A percentile compares a stretch with the other conserved stretches of the same genome.
These are phyloP conservation scores for Montifringilla adamsi DNA, from an alignment of 2,113 vertebrate species.

Conservation along the genomic window DNA sequence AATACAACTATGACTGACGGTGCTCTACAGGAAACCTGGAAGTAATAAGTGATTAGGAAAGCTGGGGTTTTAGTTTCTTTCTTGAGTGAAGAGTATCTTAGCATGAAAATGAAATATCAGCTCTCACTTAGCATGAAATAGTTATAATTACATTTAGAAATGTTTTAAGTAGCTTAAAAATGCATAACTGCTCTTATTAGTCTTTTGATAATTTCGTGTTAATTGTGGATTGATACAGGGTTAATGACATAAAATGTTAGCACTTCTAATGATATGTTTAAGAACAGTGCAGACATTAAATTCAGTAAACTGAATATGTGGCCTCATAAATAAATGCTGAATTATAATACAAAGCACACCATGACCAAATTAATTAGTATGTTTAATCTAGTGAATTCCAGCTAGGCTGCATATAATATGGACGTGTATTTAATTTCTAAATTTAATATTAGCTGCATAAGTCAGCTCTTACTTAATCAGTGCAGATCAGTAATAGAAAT, in stretches of 20 bases:
- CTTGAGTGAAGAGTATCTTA: background rate
- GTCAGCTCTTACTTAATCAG: slow-evolving; percentile 3
- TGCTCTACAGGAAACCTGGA: background rate
- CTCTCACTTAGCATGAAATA: background rate
- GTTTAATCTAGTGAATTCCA: slow-evolving; percentile 59
- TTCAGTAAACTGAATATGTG: slow-evolving; percentile 7
- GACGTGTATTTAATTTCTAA: slow-evolving; percentile 53
- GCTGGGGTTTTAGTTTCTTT: background rate
- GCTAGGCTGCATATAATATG: slow-evolving; percentile 18
- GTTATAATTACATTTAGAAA: background rate
- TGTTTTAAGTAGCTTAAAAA: slow-evolving; percentile 8
- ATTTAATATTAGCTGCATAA: slow-evolving; percentile 40
- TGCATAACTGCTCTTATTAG: background rate
- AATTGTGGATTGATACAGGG: background rate
- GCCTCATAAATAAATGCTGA: slow-evolving; percentile 41
- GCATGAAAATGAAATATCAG: background rate
- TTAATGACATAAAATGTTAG: slow-evolving; percentile 13
- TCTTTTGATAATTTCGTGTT: slow-evolving; percentile 17
- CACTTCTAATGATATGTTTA: slow-evolving; percentile 38
- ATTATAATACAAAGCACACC: slow-evolving; percentile 54
- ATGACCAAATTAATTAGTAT: slow-evolving; percentile 54
- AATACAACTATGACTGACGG: background rate
- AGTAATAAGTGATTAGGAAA: background rate
- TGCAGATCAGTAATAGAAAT: background rate
- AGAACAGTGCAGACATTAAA: slow-evolving; percentile 33